phyloP scores from a whole-genome alignment of 2,888 invertebrate genomes.

The Xylophagus ater region DNA sequence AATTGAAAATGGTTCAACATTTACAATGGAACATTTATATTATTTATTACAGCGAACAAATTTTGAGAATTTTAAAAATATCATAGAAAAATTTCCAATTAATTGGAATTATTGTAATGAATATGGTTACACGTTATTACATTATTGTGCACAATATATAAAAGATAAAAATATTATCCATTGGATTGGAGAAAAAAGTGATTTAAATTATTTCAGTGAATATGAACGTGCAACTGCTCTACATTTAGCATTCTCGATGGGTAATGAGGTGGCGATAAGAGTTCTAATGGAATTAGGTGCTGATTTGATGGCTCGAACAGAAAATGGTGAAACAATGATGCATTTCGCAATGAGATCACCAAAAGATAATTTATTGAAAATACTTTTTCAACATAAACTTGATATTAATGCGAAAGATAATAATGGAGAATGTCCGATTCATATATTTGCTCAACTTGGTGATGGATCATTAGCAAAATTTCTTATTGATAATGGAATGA shows the following conservation, averaged over 20 bases:
- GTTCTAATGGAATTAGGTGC: slow-evolving; percentile 2
- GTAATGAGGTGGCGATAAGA: slow-evolving; percentile 4
- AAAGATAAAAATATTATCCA: not conserved
- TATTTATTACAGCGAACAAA: slow-evolving; percentile 1
- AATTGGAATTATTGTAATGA: slow-evolving; percentile 4
- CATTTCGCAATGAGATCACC: slow-evolving; percentile 4
- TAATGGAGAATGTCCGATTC: slow-evolving; percentile 1
- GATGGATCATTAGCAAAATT: not conserved
- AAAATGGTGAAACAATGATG: slow-evolving; percentile 1
- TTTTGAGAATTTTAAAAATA: slow-evolving; percentile 1
- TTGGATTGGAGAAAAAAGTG: slow-evolving; percentile 1
- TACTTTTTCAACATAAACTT: not conserved
- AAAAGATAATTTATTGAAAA: no score
- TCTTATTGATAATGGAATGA: slow-evolving; percentile 1
- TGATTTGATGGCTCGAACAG: not conserved
- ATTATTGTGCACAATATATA: slow-evolving; percentile 1
- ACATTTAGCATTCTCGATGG: slow-evolving; percentile 4
- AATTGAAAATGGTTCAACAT: slow-evolving; percentile 1
- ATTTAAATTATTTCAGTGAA: slow-evolving; percentile 2
- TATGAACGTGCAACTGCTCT: slow-evolving; percentile 3
- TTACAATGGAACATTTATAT: not conserved
- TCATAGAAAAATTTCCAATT: not conserved
- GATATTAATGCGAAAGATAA: slow-evolving; percentile 5
- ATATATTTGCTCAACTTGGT: slow-evolving; percentile 1
- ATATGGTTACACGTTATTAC: slow-evolving; percentile 3